Percentiles rank a stretch among this genome's conserved stretches.
Conservation (phyloP, 2,888 invertebrate species). For the Spatulosminthurus flaviceps region DNA sequence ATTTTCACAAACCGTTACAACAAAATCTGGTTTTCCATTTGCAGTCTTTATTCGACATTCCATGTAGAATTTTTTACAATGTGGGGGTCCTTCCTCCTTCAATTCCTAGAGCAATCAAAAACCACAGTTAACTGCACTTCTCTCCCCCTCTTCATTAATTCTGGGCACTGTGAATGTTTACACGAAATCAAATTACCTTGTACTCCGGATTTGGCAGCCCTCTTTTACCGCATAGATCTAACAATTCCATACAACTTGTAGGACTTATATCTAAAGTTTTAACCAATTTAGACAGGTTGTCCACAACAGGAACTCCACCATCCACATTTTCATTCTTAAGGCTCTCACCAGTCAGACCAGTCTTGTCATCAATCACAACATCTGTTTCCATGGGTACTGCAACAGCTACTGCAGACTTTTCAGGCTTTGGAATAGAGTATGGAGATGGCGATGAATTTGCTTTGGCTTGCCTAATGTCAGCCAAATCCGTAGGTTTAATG, state of each 20-base stretch:
- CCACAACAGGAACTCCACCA: slow-evolving; percentile 16
- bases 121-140: too few species aligned
- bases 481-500: slow-evolving; percentile 46
- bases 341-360: background rate
- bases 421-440: background rate
- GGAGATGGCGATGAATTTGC: slow-evolving; percentile 3
- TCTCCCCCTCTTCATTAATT: too few species aligned
- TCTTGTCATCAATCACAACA: background rate
- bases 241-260: slow-evolving; percentile 38
- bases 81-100: slow-evolving; percentile 50
- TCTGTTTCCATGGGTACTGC: background rate
- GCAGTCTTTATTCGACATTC: background rate
- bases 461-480: slow-evolving; percentile 32
- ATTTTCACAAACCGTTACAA: background rate
- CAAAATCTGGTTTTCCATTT: background rate
- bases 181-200: slow-evolving; percentile 40
- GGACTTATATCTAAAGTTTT: slow-evolving; percentile 9
- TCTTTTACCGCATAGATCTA: slow-evolving; percentile 38
- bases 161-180: too few species aligned
- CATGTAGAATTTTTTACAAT: slow-evolving; percentile 45
- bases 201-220: slow-evolving; percentile 45
- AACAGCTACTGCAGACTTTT: background rate
- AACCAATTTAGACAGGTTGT: slow-evolving; percentile 37
- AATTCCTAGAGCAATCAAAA: slow-evolving; percentile 44
- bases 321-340: background rate